Evolutionary conservation across 2,888 invertebrate genomes (phyloP), one percentile per base, ranked within the genome.

Genomic region (Thecocarcelia acutangulata): DNA sequence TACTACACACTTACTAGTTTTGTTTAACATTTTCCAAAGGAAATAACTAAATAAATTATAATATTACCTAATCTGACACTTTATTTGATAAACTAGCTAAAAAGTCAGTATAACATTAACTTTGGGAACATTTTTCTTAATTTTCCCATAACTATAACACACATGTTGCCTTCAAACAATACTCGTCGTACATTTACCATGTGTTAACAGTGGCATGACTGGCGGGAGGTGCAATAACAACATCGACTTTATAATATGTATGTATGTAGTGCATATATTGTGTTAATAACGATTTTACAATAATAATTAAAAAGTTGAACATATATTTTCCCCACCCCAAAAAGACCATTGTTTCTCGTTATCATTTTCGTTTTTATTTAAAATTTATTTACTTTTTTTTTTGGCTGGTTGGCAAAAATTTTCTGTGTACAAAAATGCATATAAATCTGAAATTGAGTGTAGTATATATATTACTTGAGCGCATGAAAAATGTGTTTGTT

Each of bases 301-400:
- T 56, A 63, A 69, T 82, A 82, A 82, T 82, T 82, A 82, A 82
- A 82, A 82, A 82, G 64, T 69, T 82, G 69, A 69, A 44, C 77
- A 77, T 63, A 63, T 56, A 58, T 56, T 69, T 72, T 73, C 52
- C 21, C 19, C 46, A 48, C 21, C 28, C 33, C 13, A 42, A 52
- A 24, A 52, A 40, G 13, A 37, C 44, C 48, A 74, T 74, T 74
- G 56, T 64, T 56, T 54, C 24, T 33, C 9, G 8, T 9, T 33
- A 33, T 33, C 17, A 19, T 64, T 24, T 61, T 21, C 33, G 13
- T 63, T 64, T 63, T 73, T 63, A 33, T 52, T 63, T 73, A 54
- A 44, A 61, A 44, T 19, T 72, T 59, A 40, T 52, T 61, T 33
- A 33, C 8, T 73, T 52, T 73, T 42, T 72, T 8, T 12, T 17